Base-by-base conservation (phyloP, 2,797 vertebrate genomes). In the Naso thynnoides region DNA sequence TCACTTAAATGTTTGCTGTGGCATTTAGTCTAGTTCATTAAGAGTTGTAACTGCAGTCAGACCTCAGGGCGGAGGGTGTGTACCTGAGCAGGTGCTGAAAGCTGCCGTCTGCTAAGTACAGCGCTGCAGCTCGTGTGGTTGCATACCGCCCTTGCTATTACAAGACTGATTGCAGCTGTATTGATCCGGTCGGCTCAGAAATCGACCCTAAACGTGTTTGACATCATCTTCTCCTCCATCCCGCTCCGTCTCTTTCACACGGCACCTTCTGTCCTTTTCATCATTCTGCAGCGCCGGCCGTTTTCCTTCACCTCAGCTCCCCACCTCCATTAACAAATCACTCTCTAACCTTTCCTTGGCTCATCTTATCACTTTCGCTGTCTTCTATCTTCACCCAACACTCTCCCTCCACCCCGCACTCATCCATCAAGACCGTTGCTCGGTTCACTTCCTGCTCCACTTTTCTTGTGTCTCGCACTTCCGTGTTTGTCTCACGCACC, bases 171-270 rank as follows among this genome's bases (percentile, higher is more conserved):
- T 75, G 79, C 69, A 71, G 61, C 5, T 2, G 49, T 79, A 91
- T 92, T 76, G 90, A 93, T 92, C 75, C 27, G 33, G 55, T 59
- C 66, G 27, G 77, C 79, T 78, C 78, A 84, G 73, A 71, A 83
- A 88, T 84, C 38, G 61, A 89, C 79, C 59, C 65, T 39, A 84
- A 86, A 80, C 82, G 74, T 83, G 82, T 80, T 86, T 86, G 85
- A 89, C 85, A 87, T 86, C 79, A 85, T 86, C 73, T 63, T 80
- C 72, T 62, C 71, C 75, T 86, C 53, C 63, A 18, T 81, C 58
- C 24, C 11, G 52, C 47, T 84, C 73, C 38, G 41, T 83, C 82
- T 86, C 79, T 77, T 64, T 86, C 77, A 65, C 76, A 31, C 74
- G 42, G 15, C 5, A 29, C 57, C 70, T 60, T 74, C 52, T 21